Evolutionary conservation across 2,113 vertebrate genomes (phyloP), one percentile per base, ranked within the genome.

Genomic region (Charina bottae): DNA sequence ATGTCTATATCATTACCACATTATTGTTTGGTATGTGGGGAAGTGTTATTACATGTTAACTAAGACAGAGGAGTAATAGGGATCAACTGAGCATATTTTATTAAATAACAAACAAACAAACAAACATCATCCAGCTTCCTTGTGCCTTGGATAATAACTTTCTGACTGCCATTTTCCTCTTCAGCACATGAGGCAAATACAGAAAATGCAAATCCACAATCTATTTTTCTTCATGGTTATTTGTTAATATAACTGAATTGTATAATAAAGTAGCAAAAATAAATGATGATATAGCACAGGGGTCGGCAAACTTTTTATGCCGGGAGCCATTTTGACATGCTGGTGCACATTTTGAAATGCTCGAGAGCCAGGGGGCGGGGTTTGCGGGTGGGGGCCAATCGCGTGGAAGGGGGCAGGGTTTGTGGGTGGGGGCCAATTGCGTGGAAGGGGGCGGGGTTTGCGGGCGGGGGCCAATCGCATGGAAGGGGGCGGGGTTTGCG

Each of bases 61-160:
- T 97, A 95, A 97, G 96, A 96, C 95, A 96, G 91, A 56, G 84
- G 95, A 85, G 58, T 91, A 91, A 49, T 96, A 95, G 96, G 96
- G 86, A 94, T 55, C 37, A 64, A 93, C 62, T 92, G 95, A 94
- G 94, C 95, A 58, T 26, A 85, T 58, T 96, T 97, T 94, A 96
- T 96, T 49, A 49, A 49, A 49, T 49, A 49, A 49, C 49, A 49
- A 49, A 49, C 46, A n/a, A n/a, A n/a, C n/a, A 49, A 49, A 49
- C 49, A 49, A 49, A 6, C 0, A 49, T 5, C 49, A 49, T 49
- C 5, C 49, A 6, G 49, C 2, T 49, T 49, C 2, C 49, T 49
- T 49, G 49, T 49, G 49, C 49, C 49, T 49, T 49, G 94, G 64
- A 93, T 96, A 95, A 96, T 94, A 95, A 89, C 59, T 86, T 96